Base-by-base conservation (phyloP, 2,113 vertebrate genomes). In the Alethe castanea region DNA sequence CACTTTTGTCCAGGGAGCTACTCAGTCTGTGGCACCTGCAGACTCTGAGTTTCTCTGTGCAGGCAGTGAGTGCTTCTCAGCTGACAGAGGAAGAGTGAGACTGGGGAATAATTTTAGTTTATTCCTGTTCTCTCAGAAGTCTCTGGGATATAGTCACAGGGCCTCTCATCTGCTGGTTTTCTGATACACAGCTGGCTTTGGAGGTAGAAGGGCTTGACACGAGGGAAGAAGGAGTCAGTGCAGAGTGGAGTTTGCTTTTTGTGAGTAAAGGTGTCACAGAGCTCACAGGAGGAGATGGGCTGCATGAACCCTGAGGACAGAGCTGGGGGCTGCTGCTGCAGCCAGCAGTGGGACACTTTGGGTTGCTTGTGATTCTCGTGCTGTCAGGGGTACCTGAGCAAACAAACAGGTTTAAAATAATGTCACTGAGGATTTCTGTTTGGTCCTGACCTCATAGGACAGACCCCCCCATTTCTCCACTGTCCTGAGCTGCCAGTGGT, bases 361-460 rank as follows among this genome's bases (percentile, higher is more conserved):
- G 4, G 0, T 57, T 90, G 50, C 20, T 65, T 40, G 52, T 53
- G 52, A 35, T 65, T 88, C 36, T 74, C 0, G 0, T 42, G 24
- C 28, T 61, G 16, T 48, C n/a, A 47, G 78, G 26, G 20, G 4
- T 70, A 33, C 31, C 56, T 48, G 60, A 70, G 70, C 70, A 73
- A 86, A 35, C 33, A 83, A 52, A 52, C n/a, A 38, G 16, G 16
- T 52, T 62, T 78, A 33, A 64, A 66, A 56, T 67, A 52, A 14
- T 11, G 28, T 31, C 36, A 61, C 22, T 0, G 0, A 31, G 25
- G 19, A 31, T 66, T 74, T 95, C 40, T 70, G 5, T 71, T 90
- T 82, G 38, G 18, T 79, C 19, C 45, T 74, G 52, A 61, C 42
- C 26, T 56, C 29, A 22, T 0, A 62, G n/a, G 45, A 61, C 36